phyloP scores from a whole-genome alignment of 1,140 invertebrate genomes.

The Nasonia giraulti region DNA sequence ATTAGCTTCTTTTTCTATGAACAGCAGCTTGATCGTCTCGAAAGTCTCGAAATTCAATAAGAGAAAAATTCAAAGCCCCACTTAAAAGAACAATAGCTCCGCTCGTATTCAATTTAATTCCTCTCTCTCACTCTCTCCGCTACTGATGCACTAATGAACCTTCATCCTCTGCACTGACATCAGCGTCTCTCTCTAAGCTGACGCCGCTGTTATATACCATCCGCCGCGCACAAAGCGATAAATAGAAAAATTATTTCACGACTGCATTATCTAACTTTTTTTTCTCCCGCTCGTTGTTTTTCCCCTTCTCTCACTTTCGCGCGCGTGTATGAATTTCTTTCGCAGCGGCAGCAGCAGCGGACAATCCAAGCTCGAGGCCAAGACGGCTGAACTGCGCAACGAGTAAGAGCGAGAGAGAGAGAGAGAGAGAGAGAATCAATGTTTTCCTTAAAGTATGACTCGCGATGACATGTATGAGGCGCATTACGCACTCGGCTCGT shows the following conservation, averaged over 20 bases:
- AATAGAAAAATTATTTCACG: conserved; percentile 40
- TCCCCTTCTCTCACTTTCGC: not conserved
- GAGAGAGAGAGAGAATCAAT: conserved; percentile 40
- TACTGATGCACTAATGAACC: conserved; percentile 19
- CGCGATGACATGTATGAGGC: not conserved
- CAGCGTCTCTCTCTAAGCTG: not conserved
- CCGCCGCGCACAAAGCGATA: not conserved
- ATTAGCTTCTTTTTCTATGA: no score
- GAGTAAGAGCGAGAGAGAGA: not conserved
- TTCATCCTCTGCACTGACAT: not conserved
- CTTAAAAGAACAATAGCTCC: not conserved
- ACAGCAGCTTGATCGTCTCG: not conserved
- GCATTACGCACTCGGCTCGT: not conserved
- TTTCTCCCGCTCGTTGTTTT: not conserved
- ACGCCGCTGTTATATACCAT: no score
- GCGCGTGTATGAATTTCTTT: conserved; percentile 13
- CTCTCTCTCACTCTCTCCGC: not conserved
- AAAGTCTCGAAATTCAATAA: not conserved
- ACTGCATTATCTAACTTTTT: conserved; percentile 23
- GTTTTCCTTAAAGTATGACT: conserved; percentile 45
- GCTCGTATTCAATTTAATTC: not conserved
- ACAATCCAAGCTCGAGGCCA: conserved; percentile 34
- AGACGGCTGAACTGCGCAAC: not conserved
- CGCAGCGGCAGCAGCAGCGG: not conserved
- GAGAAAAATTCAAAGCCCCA: not conserved